Conservation (phyloP, 2,797 vertebrate genomes). For the Pyrocephalus nanus region DNA sequence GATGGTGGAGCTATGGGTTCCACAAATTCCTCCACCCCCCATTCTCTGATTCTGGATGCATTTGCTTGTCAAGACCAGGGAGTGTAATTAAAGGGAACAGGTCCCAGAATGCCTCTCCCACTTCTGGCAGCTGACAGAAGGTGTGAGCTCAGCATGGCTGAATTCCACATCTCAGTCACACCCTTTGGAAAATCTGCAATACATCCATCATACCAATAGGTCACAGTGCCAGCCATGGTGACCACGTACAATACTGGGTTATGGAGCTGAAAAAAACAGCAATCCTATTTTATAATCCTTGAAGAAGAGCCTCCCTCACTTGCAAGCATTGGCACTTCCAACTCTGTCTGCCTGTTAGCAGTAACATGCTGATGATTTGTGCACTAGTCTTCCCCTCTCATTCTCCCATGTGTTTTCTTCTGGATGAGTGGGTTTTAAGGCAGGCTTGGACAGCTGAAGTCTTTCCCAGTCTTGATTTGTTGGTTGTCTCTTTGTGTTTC, state of each 20-base stretch:
- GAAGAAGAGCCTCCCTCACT: neutral
- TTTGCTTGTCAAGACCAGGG: constrained; percentile 46
- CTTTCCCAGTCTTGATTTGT: neutral
- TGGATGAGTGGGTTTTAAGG: neutral
- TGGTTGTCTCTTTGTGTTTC: neutral
- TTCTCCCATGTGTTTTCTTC: neutral
- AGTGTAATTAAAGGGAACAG: constrained; percentile 44
- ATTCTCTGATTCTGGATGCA: neutral
- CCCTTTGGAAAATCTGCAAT: constrained; percentile 9
- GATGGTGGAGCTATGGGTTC: neutral
- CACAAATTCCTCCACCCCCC: neutral
- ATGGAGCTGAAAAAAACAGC: neutral
- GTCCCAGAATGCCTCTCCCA: constrained; percentile 47
- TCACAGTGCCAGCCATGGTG: neutral
- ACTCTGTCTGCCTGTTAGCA: neutral
- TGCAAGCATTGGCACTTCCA: neutral
- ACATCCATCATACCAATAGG: neutral
- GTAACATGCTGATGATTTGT: neutral
- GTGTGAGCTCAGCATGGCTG: constrained; percentile 36
- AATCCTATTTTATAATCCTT: neutral
- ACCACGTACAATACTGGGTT: neutral
- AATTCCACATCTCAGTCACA: constrained; percentile 43
- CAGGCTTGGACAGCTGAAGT: neutral
- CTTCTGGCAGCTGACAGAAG: constrained; percentile 45
- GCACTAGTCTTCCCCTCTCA: neutral